Base-by-base conservation (phyloP, 2,113 vertebrate genomes). In the Chaetorhynchus papuensis region DNA sequence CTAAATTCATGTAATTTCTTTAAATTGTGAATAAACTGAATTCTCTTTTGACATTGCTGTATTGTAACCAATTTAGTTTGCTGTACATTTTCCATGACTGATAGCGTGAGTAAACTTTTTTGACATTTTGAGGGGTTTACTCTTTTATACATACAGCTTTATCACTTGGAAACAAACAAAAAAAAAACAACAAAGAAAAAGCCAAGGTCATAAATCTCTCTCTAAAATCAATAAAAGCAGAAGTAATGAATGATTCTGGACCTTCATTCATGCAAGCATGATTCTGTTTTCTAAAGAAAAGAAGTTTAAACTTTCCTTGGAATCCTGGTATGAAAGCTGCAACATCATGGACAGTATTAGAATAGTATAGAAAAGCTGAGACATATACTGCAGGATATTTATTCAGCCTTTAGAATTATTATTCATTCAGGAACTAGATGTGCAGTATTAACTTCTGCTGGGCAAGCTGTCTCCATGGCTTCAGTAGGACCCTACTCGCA, bases 221-320 rank as follows among this genome's bases (percentile, higher is more conserved):
- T 89, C 63, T 90, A 60, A 96, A 92, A 95, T 91, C 86, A 96
- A 86, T 93, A 65, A 96, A 84, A 93, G 7, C 13, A 90, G 75
- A 95, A 88, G 2, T 28, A 97, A 75, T 79, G 57, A 91, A 95
- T 66, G 7, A 77, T 82, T 94, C 70, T 75, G 44, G 35, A 52
- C 52, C 20, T 63, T 78, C 42, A 84, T 77, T 91, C 79, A 72
- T 87, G 31, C 35, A 65, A 83, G 89, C 31, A 74, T 52, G 27
- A 59, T 78, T 69, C 41, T 47, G 7, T 76, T 87, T 68, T 87
- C 41, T 31, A 42, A 77, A 70, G 33, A 74, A 83, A 87, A 83
- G 44, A 68, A 26, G 12, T 42, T 90, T 72, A 53, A 92, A 39
- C 7, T 83, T 83, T 53, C 33, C 9, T 68, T 57, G 81, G n/a